Percentiles rank a stretch among this genome's conserved stretches.
These are phyloP conservation scores for Sylvietta virens DNA, from an alignment of 2,113 vertebrate species.

Conservation along the genomic window DNA sequence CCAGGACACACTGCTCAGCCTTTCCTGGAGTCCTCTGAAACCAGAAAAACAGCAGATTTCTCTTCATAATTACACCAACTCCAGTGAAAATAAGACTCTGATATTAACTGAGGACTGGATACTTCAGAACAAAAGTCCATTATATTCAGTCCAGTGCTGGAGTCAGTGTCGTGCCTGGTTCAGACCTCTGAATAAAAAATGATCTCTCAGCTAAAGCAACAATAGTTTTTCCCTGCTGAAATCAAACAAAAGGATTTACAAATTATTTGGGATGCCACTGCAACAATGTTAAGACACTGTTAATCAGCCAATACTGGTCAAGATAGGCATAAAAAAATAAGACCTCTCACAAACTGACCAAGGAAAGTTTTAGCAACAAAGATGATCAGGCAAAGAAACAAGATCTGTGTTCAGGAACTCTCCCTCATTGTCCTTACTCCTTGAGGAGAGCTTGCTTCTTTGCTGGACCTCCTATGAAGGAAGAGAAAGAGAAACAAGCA, in stretches of 20 bases:
- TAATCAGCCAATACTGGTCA: background rate
- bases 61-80: background rate
- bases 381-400: background rate
- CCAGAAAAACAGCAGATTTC: background rate
- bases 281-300: background rate
- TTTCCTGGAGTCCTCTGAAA: background rate
- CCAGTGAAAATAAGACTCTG: background rate
- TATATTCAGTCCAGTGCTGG: background rate
- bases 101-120: background rate
- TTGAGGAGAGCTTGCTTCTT: background rate
- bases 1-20: background rate
- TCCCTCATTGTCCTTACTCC: background rate
- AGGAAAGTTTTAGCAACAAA: background rate
- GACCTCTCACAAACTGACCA: background rate
- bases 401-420: background rate
- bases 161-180: background rate
- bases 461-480: background rate
- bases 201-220: slow-evolving; percentile 7
- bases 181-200: slow-evolving; percentile 7
- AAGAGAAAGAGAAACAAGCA: background rate
- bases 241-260: background rate
- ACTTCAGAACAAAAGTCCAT: background rate
- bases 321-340: background rate
- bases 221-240: background rate
- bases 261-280: background rate